Conservation (phyloP, 2,888 invertebrate species). For the Lepidocyrtoides sp. region DNA sequence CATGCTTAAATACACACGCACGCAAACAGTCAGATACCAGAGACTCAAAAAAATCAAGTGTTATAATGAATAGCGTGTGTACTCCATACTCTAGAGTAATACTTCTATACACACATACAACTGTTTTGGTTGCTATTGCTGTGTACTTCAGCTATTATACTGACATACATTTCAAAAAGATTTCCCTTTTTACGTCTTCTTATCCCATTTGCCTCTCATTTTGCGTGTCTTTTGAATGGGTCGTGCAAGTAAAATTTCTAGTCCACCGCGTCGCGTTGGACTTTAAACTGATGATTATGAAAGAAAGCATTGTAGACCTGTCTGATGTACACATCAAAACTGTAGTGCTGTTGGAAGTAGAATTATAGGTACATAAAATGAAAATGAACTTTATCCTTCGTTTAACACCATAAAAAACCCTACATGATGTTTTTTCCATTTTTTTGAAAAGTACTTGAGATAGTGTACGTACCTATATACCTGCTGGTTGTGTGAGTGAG, state of each 20-base stretch:
- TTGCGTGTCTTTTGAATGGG: not conserved
- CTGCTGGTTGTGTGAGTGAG: too few species aligned
- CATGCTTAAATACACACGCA: conserved; percentile 17
- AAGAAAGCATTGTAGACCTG: not conserved
- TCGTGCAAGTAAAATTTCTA: conserved; percentile 15
- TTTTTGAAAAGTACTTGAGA: conserved; percentile 8
- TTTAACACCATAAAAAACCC: conserved; percentile 56
- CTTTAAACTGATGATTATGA: conserved; percentile 36
- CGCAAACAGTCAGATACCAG: not conserved
- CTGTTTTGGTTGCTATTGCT: too few species aligned
- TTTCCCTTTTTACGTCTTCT: conserved; percentile 10
- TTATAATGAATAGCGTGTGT: conserved; percentile 2
- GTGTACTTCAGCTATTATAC: not conserved
- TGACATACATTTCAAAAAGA: conserved; percentile 14
- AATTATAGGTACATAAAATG: conserved; percentile 13
- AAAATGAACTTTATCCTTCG: conserved; percentile 70
- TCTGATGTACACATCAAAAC: conserved; percentile 9
- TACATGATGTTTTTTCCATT: not conserved
- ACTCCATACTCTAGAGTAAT: not conserved
- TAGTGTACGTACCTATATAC: conserved; percentile 11
- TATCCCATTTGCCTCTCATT: conserved; percentile 1
- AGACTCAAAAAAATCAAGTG: not conserved
- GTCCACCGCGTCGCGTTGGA: not conserved
- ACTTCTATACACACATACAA: conserved; percentile 7
- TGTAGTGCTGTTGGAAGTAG: not conserved